phyloP scores from a whole-genome alignment of 2,888 invertebrate species.

The Torymus texanus region DNA sequence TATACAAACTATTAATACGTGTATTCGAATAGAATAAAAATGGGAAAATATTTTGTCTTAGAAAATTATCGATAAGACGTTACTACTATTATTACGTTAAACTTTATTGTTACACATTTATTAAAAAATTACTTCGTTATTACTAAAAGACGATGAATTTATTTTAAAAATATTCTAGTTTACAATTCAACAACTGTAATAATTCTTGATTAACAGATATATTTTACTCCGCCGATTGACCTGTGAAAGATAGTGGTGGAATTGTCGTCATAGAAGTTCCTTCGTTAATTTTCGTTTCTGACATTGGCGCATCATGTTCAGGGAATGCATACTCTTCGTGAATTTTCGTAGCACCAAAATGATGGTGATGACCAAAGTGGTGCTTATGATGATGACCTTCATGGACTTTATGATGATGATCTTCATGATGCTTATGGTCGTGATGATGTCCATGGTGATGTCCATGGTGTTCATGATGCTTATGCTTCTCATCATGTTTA shows the following conservation, averaged over 20 bases:
- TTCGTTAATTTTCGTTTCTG: conserved; percentile 31
- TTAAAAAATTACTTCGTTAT: neutral
- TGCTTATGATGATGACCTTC: conserved; percentile 35
- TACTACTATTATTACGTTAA: too few species aligned
- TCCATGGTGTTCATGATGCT: conserved; percentile 32
- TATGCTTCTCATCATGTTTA: conserved; percentile 34
- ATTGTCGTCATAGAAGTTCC: neutral
- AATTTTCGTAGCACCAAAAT: conserved; percentile 48
- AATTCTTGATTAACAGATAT: conserved; percentile 29
- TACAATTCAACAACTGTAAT: conserved; percentile 13
- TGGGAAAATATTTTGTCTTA: too few species aligned
- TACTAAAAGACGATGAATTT: conserved; percentile 33
- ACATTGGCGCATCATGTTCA: conserved; percentile 10
- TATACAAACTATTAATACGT: too few species aligned
- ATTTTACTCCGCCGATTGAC: conserved; percentile 13
- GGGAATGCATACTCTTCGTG: conserved; percentile 48
- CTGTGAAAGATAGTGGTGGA: conserved; percentile 1
- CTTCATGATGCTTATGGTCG: conserved; percentile 33
- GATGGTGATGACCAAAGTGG: conserved; percentile 17
- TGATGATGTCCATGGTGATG: conserved; percentile 39
- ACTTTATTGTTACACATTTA: too few species aligned
- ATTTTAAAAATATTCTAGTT: conserved; percentile 23
- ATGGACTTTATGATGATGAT: conserved; percentile 36
- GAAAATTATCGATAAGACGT: too few species aligned
- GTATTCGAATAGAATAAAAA: too few species aligned